Percentiles rank a stretch among this genome's conserved stretches.
Evolutionary conservation across 2,888 invertebrate genomes (phyloP).

Genomic region (Himalopsyche japonica): DNA sequence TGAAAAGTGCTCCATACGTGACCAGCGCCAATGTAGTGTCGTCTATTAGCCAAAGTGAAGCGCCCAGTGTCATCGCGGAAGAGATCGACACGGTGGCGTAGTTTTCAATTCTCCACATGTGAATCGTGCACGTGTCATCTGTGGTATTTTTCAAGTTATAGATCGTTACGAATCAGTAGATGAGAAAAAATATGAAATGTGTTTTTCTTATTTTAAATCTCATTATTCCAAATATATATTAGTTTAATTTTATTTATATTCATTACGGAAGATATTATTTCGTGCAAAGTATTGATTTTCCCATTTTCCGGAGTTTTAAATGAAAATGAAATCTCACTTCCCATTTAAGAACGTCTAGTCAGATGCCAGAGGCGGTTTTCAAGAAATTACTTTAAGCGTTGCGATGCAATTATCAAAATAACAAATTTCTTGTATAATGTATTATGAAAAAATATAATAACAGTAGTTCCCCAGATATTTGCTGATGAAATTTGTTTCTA

Average conservation of each 20-base stretch:
- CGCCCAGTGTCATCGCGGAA: constrained; percentile 29
- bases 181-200: neutral
- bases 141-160: too few species aligned
- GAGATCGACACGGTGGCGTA: constrained; percentile 38
- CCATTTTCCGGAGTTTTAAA: neutral
- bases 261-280: neutral
- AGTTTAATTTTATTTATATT: neutral
- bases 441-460: too few species aligned
- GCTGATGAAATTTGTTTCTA: constrained; percentile 36
- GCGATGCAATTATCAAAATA: neutral
- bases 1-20: constrained; percentile 69
- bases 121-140: too few species aligned
- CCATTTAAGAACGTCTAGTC: neutral
- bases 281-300: neutral
- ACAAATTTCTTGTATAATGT: too few species aligned
- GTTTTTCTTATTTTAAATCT: neutral
- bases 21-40: constrained; percentile 28
- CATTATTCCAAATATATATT: neutral
- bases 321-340: neutral
- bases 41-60: constrained; percentile 13
- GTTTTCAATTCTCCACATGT: neutral
- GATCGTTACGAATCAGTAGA: neutral
- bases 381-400: neutral
- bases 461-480: neutral
- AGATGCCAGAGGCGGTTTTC: neutral